Evolutionary conservation across 2,113 vertebrate species (phyloP), one percentile per base, ranked within the genome.

Genomic region (Pycnonotus jocosus): DNA sequence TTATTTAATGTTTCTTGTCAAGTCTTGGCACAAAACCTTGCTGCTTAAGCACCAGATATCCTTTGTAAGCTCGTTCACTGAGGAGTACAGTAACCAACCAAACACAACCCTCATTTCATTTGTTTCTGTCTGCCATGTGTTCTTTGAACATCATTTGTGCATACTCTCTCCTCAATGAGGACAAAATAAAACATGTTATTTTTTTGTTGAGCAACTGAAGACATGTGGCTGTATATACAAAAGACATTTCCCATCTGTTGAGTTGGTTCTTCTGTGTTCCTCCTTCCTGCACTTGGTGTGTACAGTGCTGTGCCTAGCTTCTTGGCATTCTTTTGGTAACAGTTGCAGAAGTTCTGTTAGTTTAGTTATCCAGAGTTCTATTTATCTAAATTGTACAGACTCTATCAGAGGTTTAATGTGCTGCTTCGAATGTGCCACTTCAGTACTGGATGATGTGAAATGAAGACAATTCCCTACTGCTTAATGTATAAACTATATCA

Each of bases 81-180:
- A 73, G 85, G 85, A 95, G 94, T 94, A 87, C 65, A 60, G 45
- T 60, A 91, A 91, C 86, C 95, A 96, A 96, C 76, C 50, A 86
- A 96, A 96, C 93, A 96, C 31, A 44, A 68, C 69, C 74, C 24
- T 92, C 31, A 38, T 44, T 45, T 82, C 20, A 95, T 98, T 96
- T 85, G 88, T 96, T 97, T 97, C 95, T 88, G 73, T 97, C 85
- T 82, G 93, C 97, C 95, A 96, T 93, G 97, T 98, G 98, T 98
- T 98, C 97, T 98, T 97, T 64, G 82, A 98, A 98, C 97, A 97
- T 98, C 97, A 81, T 97, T 98, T 98, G 84, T 98, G 98, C 98
- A 97, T 98, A 98, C 98, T 98, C 98, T 99, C 98, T 98, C 99
- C 99, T 99, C 99, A 99, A 97, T 99, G 99, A 99, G 99, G 99